Evolutionary conservation across 2,113 vertebrate genomes (phyloP), one percentile per base, ranked within the genome.

Genomic region (Mystacornis crossleyi): DNA sequence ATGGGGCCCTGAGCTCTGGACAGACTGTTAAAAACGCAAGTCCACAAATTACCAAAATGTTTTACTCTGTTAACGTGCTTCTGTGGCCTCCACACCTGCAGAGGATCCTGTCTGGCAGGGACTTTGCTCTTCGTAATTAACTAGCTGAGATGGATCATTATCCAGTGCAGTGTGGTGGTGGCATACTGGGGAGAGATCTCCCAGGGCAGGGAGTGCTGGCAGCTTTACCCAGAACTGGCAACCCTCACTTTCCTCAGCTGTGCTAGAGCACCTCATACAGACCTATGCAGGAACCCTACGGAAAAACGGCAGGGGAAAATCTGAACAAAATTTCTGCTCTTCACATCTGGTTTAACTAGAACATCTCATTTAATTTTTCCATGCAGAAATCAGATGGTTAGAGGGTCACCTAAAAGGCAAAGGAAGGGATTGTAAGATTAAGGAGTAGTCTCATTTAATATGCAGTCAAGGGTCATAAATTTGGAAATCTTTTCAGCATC

Each of bases 281-380:
- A 66, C 5, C 38, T 10, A 12, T 9, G 54, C 0, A 34, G 18
- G 38, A 64, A 14, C 36, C 29, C 34, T 17, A 0, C 2, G 2
- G 51, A 75, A 72, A 67, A 0, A 8, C 38, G 17, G 24, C 6
- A 6, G 28, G 19, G 10, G 6, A 2, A 55, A 55, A 66, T 20
- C 51, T 9, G 29, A 60, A 18, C 21, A 47, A 62, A 66, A 38
- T 51, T 65, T 81, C 38, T 23, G 16, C 58, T 66, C 69, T 72
- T 61, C n/a, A 48, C 19, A 6, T 19, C 74, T 48, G 13, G 8
- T 61, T 86, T 36, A 53, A 60, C 36, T 54, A 17, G 24, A 84
- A 29, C 13, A 53, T 48, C 67, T 80, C 20, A 8, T 14, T 15
- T 33, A 75, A 47, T 51, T 64, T 26, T 75, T 8, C 64, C 12